These are phyloP conservation scores for Mylabris phalerata DNA, from an alignment of 1,140 invertebrate genomes.

Conservation along the genomic window DNA sequence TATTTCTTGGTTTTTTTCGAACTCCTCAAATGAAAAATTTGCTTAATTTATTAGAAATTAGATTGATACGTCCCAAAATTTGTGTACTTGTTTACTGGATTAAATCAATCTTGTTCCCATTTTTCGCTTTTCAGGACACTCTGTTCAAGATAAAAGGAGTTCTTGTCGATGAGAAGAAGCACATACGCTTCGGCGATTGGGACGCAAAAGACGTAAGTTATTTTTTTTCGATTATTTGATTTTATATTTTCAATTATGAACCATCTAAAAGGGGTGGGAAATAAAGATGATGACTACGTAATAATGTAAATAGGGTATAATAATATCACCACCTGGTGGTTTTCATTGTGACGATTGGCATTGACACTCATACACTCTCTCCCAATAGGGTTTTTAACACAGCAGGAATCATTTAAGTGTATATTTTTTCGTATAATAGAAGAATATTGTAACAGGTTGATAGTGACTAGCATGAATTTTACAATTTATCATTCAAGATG, in stretches of 20 bases:
- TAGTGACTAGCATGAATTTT: slow-evolving; percentile 6
- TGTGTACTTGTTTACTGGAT: too few relatives aligned
- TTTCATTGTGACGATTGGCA: slow-evolving; percentile 23
- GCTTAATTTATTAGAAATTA: too few relatives aligned
- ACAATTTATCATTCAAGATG: neutral
- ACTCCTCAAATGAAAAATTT: too few relatives aligned
- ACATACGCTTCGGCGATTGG: slow-evolving; percentile 90
- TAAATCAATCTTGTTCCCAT: too few relatives aligned
- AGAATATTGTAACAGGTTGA: slow-evolving; percentile 8
- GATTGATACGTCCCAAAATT: too few relatives aligned
- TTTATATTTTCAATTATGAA: neutral
- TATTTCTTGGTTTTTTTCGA: too few relatives aligned
- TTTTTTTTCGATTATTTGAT: slow-evolving; percentile 20
- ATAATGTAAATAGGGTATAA: slow-evolving; percentile 27
- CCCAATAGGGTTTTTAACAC: slow-evolving; percentile 6
- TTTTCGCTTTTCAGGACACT: slow-evolving; percentile 29
- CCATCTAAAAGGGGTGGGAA: too few relatives aligned
- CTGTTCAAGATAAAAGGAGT: slow-evolving; percentile 74
- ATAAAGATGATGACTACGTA: slow-evolving; percentile 16
- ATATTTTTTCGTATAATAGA: neutral
- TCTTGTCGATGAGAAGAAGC: slow-evolving; percentile 85
- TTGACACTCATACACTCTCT: slow-evolving; percentile 18
- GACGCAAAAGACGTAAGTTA: slow-evolving; percentile 81
- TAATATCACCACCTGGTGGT: slow-evolving; percentile 32
- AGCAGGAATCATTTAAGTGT: slow-evolving; percentile 13